These are phyloP conservation scores for Scolopax rusticola DNA, from an alignment of 2,797 vertebrate species.

Conservation along the genomic window DNA sequence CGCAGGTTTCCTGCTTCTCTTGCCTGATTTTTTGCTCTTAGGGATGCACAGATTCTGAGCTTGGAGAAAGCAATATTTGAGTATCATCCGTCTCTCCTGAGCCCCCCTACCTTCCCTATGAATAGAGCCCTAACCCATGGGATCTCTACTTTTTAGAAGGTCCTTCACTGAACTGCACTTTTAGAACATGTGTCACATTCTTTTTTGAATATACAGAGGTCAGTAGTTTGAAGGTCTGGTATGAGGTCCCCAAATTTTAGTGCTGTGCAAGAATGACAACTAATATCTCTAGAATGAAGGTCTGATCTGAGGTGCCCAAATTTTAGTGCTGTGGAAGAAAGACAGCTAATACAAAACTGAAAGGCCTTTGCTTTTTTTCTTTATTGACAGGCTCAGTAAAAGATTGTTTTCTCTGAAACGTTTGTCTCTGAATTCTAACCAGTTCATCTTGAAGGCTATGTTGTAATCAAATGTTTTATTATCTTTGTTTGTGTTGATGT, in stretches of 20 bases:
- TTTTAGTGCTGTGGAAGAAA: not conserved
- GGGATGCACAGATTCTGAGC: too few relatives aligned
- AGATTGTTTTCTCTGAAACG: conserved; percentile 32
- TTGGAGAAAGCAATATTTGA: too few relatives aligned
- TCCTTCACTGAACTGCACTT: not conserved
- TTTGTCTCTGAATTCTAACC: conserved; percentile 24
- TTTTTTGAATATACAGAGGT: not conserved
- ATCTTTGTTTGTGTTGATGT: conserved; percentile 41
- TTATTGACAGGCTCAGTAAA: conserved; percentile 4
- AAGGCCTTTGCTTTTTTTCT: not conserved
- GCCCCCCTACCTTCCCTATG: too few relatives aligned
- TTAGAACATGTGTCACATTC: not conserved
- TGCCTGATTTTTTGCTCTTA: too few relatives aligned
- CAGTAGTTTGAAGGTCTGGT: not conserved
- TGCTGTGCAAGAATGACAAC: too few relatives aligned
- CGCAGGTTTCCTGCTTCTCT: too few relatives aligned
- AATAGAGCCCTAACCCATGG: too few relatives aligned
- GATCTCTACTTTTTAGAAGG: not conserved
- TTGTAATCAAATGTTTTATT: conserved; percentile 62
- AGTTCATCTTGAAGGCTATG: conserved; percentile 1
- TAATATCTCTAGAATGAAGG: not conserved
- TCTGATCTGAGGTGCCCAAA: not conserved
- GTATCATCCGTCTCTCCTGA: too few relatives aligned
- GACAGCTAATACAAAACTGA: not conserved
- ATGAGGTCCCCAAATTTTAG: not conserved